Base-by-base conservation (phyloP, 2,888 invertebrate species). In the Luperina nickerlii region DNA sequence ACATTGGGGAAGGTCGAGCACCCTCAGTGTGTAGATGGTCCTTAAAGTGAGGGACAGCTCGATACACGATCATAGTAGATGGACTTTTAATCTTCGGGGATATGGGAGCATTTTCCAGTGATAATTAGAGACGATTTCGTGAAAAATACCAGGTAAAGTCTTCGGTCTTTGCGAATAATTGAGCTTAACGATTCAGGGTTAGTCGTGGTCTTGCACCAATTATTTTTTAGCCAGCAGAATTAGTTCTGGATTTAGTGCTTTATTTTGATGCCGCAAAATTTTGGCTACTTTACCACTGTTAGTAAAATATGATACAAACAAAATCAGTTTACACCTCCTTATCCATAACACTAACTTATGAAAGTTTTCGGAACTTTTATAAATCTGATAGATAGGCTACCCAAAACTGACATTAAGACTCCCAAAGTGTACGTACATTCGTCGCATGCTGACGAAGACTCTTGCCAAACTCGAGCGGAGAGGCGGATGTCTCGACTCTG, bases 1-100 rank as follows among this genome's bases (percentile, higher is more conserved):
- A 95, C 94, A 95, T 96, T 95, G 94, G 93, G 95, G 94, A 96
- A 96, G 95, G 96, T 96, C 95, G 95, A 96, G 96, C 71, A 91
- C 95, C 93, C 96, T 96, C 94, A 95, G 74, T 80, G 90, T 91
- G 92, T 92, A 94, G 95, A 94, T 94, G 92, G 91, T 91, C 90
- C 96, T 95, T 92, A 88, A 90, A 90, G 86, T 89, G 89, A 91
- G 91, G 93, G 92, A 94, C 93, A 93, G 90, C 92, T 88, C 84
- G 83, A 81, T 93, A 87, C 87, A 72, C 91, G 95, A 92, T 82
- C 94, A 94, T 78, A 95, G 85, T 92, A 91, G 51, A 86, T 48
- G 18, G 15, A 82, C 82, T 80, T 79, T 73, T n/a, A 4, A n/a
- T 69, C 66, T 81, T 73, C 4, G 0, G 11, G 51, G 18, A 57